These are phyloP conservation scores for Sympetrum striolatum DNA, from an alignment of 2,888 invertebrate genomes.

Conservation along the genomic window DNA sequence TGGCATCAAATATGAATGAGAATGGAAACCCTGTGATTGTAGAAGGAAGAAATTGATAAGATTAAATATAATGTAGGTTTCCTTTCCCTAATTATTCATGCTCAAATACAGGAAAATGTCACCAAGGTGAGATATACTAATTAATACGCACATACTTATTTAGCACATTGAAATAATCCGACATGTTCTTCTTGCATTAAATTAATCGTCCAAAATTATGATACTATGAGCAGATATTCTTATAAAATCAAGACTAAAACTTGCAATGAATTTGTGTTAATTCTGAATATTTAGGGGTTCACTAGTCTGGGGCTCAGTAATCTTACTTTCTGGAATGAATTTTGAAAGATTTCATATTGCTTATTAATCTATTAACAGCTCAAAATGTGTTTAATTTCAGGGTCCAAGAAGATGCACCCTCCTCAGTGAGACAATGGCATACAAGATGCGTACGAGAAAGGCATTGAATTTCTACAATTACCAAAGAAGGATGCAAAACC, in stretches of 20 bases:
- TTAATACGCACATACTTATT: neutral
- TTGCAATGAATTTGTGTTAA: too few species aligned
- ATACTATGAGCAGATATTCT: too few species aligned
- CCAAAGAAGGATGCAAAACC: constrained; percentile 2
- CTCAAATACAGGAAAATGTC: neutral
- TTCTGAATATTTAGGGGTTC: too few species aligned
- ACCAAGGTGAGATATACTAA: neutral
- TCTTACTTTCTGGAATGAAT: too few species aligned
- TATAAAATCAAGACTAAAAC: too few species aligned
- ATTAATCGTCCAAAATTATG: too few species aligned
- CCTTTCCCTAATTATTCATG: neutral
- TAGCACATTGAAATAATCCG: neutral
- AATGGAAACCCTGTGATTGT: neutral
- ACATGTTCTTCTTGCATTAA: too few species aligned
- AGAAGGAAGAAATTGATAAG: neutral
- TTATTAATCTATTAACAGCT: too few species aligned
- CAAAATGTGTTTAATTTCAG: neutral
- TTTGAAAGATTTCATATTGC: too few species aligned
- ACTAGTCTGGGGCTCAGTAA: too few species aligned
- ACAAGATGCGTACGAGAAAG: neutral
- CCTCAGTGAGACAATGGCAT: neutral
- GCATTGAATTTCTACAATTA: neutral
- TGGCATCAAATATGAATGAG: too few species aligned
- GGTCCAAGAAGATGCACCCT: neutral
- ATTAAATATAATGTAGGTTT: neutral